phyloP scores from a whole-genome alignment of 1,140 invertebrate species.

The Wasmannia auropunctata region DNA sequence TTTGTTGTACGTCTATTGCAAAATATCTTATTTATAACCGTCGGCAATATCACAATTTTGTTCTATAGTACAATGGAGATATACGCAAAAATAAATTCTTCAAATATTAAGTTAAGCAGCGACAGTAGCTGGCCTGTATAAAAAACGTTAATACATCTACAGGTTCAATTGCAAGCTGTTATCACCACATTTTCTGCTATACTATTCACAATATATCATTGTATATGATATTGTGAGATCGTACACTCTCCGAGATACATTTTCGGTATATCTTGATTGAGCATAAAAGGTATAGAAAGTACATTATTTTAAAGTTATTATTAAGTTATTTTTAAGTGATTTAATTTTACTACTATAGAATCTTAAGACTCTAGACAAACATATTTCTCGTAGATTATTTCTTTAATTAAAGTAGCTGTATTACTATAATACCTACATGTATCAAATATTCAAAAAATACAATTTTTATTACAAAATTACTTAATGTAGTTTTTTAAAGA shows the following conservation, averaged over 20 bases:
- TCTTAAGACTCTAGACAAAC: neutral
- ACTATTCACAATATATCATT: neutral
- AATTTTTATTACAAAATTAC: neutral
- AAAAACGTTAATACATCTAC: neutral
- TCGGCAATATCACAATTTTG: neutral
- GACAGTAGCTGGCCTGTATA: neutral
- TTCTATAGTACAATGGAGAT: neutral
- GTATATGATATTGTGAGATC: neutral
- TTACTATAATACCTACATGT: neutral
- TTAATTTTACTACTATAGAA: neutral
- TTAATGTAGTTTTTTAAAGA: neutral
- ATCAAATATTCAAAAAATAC: neutral
- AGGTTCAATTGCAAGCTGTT: neutral
- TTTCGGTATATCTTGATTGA: neutral
- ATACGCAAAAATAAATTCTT: neutral
- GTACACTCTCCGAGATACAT: neutral
- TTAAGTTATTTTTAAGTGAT: too few species aligned
- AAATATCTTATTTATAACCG: slow-evolving; percentile 28
- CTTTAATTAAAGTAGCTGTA: neutral
- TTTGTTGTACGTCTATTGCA: neutral
- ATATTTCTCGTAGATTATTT: neutral
- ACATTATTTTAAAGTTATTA: neutral
- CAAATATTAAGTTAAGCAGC: neutral
- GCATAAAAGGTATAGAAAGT: neutral
- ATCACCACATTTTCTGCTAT: neutral